Evolutionary conservation across 2,888 invertebrate genomes (phyloP), one percentile per base, ranked within the genome.

Genomic region (Caenorhabditis japonica): DNA sequence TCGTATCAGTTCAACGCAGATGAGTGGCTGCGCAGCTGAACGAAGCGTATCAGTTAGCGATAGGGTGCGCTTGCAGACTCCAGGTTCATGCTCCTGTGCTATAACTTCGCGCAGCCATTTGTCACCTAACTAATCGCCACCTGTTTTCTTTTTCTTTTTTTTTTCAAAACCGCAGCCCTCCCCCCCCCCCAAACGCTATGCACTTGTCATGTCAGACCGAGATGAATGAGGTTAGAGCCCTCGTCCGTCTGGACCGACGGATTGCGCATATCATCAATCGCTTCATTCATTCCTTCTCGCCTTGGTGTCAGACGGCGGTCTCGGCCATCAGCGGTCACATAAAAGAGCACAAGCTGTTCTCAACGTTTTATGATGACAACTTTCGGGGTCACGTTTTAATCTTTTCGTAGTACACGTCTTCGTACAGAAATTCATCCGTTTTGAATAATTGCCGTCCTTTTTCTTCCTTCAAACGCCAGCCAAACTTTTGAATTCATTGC

Each of bases 201-300:
- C 55, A 64, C 55, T 64, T 56, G 64, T 64, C 64, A 64, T 66
- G 66, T 66, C 66, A 66, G 51, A 44, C 47, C 33, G 49, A 66
- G 51, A 66, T 66, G 66, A 66, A 66, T 66, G 66, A 66, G 66
- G 66, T 66, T 66, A 66, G 64, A 5, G 7, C 10, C 30, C 30
- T 30, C 30, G 7, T 10, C 10, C 12, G 33, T n/a, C 61, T 36
- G 23, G 47, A 10, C 19, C 12, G 33, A n/a, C 7, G 52, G 64
- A 36, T 66, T 66, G 66, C 55, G 64, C 66, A 66, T 66, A 66
- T 66, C 56, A 66, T 66, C 64, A 64, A 64, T 64, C 56, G 56
- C 55, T 64, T 55, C 56, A 55, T 64, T 64, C 51, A 41, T 52
- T 47, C 52, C 52, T 64, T 64, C 66, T 66, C 66, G 66, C 56